Evolutionary conservation across 2,888 invertebrate genomes (phyloP).

Genomic region (Boloria selene): DNA sequence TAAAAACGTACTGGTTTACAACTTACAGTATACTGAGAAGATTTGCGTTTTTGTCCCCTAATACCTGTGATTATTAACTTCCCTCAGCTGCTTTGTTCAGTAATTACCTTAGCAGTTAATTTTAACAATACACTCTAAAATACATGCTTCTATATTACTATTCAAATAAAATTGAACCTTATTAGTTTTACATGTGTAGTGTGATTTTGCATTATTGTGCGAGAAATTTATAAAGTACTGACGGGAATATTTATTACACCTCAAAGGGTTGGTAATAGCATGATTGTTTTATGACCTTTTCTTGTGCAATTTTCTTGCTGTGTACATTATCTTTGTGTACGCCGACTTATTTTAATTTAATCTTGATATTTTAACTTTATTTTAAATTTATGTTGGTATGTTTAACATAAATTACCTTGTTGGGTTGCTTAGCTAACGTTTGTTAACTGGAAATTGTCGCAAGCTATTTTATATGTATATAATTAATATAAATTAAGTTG

Average conservation of each 20-base stretch:
- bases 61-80: constrained; percentile 72
- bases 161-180: constrained; percentile 38
- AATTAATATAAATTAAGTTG: no score
- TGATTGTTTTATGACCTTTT: constrained; percentile 76
- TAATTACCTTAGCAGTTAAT: constrained; percentile 72
- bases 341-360: constrained; percentile 39
- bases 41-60: constrained; percentile 54
- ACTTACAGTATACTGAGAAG: constrained; percentile 59
- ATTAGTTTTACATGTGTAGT: constrained; percentile 39
- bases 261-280: constrained; percentile 75
- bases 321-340: constrained; percentile 51
- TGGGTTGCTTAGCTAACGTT: no score
- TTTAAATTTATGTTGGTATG: neutral
- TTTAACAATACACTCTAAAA: constrained; percentile 50
- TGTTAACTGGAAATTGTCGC: no score
- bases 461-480: no score
- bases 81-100: constrained; percentile 60
- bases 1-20: constrained; percentile 49
- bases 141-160: constrained; percentile 26
- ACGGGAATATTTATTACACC: constrained; percentile 73
- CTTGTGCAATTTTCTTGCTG: constrained; percentile 76
- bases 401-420: no score
- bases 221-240: constrained; percentile 45
- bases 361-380: constrained; percentile 11
- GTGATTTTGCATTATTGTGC: constrained; percentile 38